Evolutionary conservation across 2,113 vertebrate genomes (phyloP).

Genomic region (mouse (Mus musculus)): DNA sequence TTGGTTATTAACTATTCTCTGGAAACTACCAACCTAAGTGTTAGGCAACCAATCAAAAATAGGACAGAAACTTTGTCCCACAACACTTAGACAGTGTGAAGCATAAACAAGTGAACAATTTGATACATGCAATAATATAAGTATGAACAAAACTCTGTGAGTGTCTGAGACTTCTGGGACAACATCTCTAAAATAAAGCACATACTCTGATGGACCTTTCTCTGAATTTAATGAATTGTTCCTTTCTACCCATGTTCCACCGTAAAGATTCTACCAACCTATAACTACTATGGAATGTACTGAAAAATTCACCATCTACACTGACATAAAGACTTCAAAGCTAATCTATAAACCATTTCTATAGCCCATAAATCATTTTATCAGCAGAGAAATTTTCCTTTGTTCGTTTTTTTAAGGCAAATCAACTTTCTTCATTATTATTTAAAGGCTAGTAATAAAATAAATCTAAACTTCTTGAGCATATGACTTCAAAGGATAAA

Average conservation of each 20-base stretch:
- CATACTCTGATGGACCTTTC: background rate
- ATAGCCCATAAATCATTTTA: conserved; percentile 26
- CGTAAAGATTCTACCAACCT: background rate
- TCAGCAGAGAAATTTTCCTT: background rate
- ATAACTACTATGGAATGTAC: background rate
- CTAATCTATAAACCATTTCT: conserved; percentile 53
- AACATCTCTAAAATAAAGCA: conserved; percentile 4
- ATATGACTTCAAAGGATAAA: background rate
- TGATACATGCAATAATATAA: conserved; percentile 34
- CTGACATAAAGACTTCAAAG: conserved; percentile 31
- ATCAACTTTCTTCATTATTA: conserved; percentile 50
- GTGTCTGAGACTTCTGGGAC: background rate
- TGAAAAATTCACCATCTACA: conserved; percentile 28
- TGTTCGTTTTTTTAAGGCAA: conserved; percentile 8
- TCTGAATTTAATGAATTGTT: conserved; percentile 34
- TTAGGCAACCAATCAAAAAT: background rate
- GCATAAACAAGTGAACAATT: background rate
- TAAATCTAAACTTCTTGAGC: conserved; percentile 28
- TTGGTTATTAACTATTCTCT: conserved; percentile 43
- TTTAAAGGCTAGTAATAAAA: conserved; percentile 50
- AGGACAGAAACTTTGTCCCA: background rate
- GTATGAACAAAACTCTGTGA: conserved; percentile 2
- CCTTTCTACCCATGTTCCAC: background rate
- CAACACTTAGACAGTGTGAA: background rate
- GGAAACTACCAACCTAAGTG: conserved; percentile 20